Percentiles rank a stretch among this genome's conserved stretches.
Conservation (phyloP, 30 jellyfish, hydroid and myxozoan species). For the Pseudorhiza aurosa region DNA sequence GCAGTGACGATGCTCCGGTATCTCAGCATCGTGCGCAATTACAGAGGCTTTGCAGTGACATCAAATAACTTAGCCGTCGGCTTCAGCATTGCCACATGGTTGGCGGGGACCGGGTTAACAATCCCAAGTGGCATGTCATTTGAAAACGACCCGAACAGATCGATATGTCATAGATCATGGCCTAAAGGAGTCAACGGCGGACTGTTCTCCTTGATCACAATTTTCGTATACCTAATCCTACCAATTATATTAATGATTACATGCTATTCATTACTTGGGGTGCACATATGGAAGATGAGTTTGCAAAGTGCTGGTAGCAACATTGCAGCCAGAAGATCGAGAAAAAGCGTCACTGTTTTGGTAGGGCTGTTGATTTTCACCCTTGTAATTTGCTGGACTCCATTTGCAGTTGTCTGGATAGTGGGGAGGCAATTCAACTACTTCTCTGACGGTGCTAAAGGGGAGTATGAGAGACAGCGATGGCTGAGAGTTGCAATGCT, state of each 20-base stretch:
- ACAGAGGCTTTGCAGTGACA: not conserved
- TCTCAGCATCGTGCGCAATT: conserved; percentile 15
- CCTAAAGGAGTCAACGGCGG: conserved; percentile 1
- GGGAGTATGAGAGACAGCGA: conserved; percentile 22
- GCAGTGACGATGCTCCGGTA: conserved; percentile 12
- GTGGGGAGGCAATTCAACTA: conserved; percentile 3
- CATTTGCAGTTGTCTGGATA: not conserved
- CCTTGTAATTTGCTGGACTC: conserved; percentile 9
- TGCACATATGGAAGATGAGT: conserved; percentile 21
- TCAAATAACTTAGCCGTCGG: not conserved
- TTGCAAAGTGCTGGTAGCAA: not conserved
- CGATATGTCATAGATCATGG: conserved; percentile 1
- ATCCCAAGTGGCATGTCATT: conserved; percentile 20
- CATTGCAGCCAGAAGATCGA: conserved; percentile 14
- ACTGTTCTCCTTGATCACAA: not conserved
- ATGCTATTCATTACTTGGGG: not conserved
- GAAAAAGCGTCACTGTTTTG: not conserved
- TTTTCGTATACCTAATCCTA: not conserved
- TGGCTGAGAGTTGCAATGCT: conserved; percentile 7
- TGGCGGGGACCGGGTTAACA: not conserved
- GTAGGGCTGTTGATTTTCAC: not conserved
- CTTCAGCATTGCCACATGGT: conserved; percentile 9
- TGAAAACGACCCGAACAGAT: not conserved
- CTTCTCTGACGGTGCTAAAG: conserved; percentile 5
- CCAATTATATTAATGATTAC: not conserved